These are phyloP conservation scores for Propithecus deckenii DNA, from an alignment of 2,797 vertebrate genomes.

Conservation along the genomic window DNA sequence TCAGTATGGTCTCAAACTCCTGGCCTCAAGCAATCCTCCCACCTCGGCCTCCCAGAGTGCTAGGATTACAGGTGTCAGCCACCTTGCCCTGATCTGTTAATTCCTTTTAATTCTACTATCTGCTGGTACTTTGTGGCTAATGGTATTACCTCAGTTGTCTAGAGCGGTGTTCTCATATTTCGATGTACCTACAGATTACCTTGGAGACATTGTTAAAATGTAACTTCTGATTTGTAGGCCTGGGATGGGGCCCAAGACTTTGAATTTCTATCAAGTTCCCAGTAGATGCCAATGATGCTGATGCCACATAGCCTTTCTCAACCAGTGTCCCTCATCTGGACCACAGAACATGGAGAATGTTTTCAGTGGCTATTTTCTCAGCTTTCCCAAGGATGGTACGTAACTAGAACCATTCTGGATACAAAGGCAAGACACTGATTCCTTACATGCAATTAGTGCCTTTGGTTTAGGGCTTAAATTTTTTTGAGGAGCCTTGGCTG, in stretches of 20 bases:
- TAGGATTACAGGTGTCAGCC: too few species aligned
- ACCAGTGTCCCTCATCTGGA: background rate
- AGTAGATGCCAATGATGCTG: background rate
- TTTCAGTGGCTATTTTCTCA: background rate
- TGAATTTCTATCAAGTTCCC: background rate
- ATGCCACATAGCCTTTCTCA: background rate
- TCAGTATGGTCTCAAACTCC: too few species aligned
- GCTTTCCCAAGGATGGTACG: background rate
- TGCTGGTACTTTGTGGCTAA: background rate
- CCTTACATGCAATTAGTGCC: background rate
- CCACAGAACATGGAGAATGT: background rate
- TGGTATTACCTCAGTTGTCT: background rate
- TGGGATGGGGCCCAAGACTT: background rate
- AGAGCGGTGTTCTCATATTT: background rate
- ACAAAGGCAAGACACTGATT: background rate
- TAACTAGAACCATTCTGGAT: background rate
- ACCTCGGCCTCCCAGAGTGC: too few species aligned
- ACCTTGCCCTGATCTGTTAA: too few species aligned
- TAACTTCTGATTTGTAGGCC: background rate
- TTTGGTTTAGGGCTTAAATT: background rate
- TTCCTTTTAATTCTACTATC: conserved; percentile 17
- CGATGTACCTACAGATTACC: background rate
- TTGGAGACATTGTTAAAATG: background rate
- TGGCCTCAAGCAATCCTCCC: too few species aligned
- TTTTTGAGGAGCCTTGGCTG: background rate